Percentiles rank a stretch among this genome's conserved stretches.
Conservation (phyloP, 2,888 invertebrate species). For the Bursaphelenchus okinawaensis region DNA sequence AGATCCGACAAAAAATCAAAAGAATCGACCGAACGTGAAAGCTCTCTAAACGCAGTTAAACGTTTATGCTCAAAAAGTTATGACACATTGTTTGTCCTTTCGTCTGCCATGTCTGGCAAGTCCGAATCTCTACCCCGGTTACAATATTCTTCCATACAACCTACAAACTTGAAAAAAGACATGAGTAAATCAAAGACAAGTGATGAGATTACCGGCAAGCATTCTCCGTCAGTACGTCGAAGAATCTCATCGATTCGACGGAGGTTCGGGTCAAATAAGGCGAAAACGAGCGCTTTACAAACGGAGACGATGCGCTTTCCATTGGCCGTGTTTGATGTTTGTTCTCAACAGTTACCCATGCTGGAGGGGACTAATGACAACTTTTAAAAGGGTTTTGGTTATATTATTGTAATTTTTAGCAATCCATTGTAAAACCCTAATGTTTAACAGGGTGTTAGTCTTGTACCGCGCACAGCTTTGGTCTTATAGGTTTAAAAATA, state of each 20-base stretch:
- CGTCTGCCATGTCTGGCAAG: neutral
- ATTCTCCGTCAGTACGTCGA: neutral
- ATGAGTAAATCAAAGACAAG: neutral
- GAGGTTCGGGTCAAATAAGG: neutral
- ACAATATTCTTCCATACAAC: neutral
- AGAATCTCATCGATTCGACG: neutral
- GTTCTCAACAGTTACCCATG: constrained; percentile 8
- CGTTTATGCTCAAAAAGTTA: constrained; percentile 3
- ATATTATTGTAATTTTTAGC: too few species aligned
- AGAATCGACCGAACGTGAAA: neutral
- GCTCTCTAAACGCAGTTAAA: neutral
- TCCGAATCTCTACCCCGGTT: neutral
- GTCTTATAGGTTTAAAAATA: too few species aligned
- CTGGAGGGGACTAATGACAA: neutral
- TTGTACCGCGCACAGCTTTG: too few species aligned
- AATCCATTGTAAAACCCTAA: too few species aligned
- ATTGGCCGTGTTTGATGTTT: constrained; percentile 15
- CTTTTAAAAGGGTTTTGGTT: neutral
- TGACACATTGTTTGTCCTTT: constrained; percentile 1
- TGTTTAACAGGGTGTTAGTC: too few species aligned
- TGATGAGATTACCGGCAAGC: neutral
- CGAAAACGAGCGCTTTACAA: neutral
- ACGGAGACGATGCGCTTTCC: constrained; percentile 11
- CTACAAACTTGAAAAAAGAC: neutral
- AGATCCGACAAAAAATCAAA: neutral